Evolutionary conservation across 2,797 vertebrate genomes (phyloP).

Genomic region (Trachops cirrhosus): DNA sequence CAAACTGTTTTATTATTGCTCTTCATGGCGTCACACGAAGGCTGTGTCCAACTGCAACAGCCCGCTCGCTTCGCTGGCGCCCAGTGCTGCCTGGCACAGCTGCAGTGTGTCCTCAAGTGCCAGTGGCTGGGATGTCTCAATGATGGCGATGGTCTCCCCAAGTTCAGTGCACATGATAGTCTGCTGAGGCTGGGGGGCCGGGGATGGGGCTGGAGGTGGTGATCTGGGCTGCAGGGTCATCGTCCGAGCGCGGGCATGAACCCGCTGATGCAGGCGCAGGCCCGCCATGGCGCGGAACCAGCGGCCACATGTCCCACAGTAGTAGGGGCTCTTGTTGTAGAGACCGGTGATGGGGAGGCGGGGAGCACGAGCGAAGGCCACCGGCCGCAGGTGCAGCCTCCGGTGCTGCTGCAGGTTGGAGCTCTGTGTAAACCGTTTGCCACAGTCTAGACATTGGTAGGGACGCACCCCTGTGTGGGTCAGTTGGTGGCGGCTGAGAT

Average conservation of each 20-base stretch:
- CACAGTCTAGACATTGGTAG: conserved; percentile 90
- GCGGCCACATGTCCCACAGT: conserved; percentile 89
- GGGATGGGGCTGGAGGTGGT: conserved; percentile 74
- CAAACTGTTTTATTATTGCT: background rate
- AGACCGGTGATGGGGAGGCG: conserved; percentile 84
- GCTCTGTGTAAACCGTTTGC: conserved; percentile 91
- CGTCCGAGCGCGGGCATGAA: conserved; percentile 86
- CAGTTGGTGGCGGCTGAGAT: conserved; percentile 91
- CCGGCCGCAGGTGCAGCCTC: conserved; percentile 85
- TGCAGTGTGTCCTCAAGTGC: conserved; percentile 92
- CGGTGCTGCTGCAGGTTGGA: conserved; percentile 94
- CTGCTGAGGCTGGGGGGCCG: conserved; percentile 66
- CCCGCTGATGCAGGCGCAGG: conserved; percentile 91
- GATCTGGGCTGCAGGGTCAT: conserved; percentile 85
- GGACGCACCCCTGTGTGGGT: conserved; percentile 92
- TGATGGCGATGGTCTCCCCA: conserved; percentile 94
- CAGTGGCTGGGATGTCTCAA: conserved; percentile 89
- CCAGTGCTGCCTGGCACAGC: conserved; percentile 91
- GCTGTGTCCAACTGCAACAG: conserved; percentile 69
- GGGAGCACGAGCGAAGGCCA: conserved; percentile 73
- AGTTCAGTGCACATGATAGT: conserved; percentile 96
- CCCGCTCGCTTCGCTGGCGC: conserved; percentile 82
- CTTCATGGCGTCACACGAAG: conserved; percentile 52
- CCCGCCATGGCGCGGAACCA: conserved; percentile 92
- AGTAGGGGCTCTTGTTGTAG: conserved; percentile 91